Conservation (phyloP, 2,797 vertebrate species). For the Oreortyx pictus region DNA sequence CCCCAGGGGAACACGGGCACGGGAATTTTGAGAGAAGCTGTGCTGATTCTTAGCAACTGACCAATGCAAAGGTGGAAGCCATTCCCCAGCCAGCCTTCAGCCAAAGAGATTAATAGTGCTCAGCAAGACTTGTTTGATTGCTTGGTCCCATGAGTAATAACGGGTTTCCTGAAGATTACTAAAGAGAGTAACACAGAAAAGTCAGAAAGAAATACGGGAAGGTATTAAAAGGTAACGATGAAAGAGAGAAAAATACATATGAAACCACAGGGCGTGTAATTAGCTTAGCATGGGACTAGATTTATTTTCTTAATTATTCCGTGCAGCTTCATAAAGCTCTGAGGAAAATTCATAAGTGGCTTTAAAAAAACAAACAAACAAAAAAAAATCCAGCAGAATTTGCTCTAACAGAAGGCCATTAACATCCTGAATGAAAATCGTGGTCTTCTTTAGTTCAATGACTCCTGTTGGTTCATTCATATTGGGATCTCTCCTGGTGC, state of each 20-base stretch:
- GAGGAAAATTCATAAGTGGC: slow-evolving; percentile 37
- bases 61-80: slow-evolving; percentile 22
- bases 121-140: slow-evolving; percentile 35
- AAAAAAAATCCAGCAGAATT: background rate
- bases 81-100: background rate
- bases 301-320: slow-evolving; percentile 71
- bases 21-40: background rate
- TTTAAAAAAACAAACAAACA: background rate
- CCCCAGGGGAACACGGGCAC: background rate
- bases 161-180: slow-evolving; percentile 54
- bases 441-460: slow-evolving; percentile 30
- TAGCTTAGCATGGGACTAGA: slow-evolving; percentile 57
- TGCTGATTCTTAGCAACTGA: slow-evolving; percentile 5
- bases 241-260: slow-evolving; percentile 46
- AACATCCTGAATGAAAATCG: slow-evolving; percentile 56
- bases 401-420: slow-evolving; percentile 38
- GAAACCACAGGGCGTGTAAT: slow-evolving; percentile 64
- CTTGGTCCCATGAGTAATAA: slow-evolving; percentile 64
- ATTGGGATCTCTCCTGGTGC: background rate
- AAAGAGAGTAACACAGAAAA: slow-evolving; percentile 50
- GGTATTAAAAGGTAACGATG: slow-evolving; percentile 57
- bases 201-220: slow-evolving; percentile 67
- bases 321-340: slow-evolving; percentile 51
- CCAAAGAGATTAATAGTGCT: slow-evolving; percentile 52
- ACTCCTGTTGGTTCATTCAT: slow-evolving; percentile 47